phyloP scores from a whole-genome alignment of 64 coral and sea anemone species.

The Stichodactyla mertensii region DNA sequence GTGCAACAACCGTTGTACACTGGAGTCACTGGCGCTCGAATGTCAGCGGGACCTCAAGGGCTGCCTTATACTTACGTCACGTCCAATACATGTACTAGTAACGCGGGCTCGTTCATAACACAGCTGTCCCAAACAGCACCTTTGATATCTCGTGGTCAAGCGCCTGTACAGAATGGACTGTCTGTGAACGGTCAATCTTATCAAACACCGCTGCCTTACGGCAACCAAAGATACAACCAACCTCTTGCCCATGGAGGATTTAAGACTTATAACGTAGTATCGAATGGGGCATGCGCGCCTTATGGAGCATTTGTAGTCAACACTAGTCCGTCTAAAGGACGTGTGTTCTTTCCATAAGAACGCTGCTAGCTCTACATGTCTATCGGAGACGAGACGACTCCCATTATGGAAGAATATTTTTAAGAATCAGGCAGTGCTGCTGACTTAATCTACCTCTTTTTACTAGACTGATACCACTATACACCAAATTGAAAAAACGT shows the following conservation, averaged over 20 bases:
- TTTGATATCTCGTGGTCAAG: conserved; percentile 50
- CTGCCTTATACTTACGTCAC: conserved; percentile 74
- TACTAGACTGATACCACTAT: neutral
- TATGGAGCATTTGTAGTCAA: conserved; percentile 73
- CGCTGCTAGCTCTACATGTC: no score
- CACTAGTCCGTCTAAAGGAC: conserved; percentile 62
- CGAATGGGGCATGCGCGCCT: conserved; percentile 42
- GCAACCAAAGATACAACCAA: conserved; percentile 47
- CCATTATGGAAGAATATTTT: neutral
- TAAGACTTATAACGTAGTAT: conserved; percentile 78
- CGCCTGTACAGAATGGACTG: conserved; percentile 54
- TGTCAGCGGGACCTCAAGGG: conserved; percentile 34
- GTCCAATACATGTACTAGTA: conserved; percentile 38
- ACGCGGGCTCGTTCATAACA: conserved; percentile 42
- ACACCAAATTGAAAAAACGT: no score
- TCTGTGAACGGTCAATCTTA: conserved; percentile 38
- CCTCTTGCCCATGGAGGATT: conserved; percentile 47
- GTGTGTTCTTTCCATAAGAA: conserved; percentile 60
- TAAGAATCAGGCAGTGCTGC: neutral
- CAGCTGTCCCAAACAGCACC: conserved; percentile 45
- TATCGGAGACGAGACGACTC: neutral
- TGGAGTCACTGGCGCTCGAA: conserved; percentile 48
- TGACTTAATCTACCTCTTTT: no score
- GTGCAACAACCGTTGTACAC: conserved; percentile 79
- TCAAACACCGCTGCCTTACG: conserved; percentile 27